Evolutionary conservation across 2,797 vertebrate genomes (phyloP), one percentile per base, ranked within the genome.

Genomic region (Sebastolobus altivelis): DNA sequence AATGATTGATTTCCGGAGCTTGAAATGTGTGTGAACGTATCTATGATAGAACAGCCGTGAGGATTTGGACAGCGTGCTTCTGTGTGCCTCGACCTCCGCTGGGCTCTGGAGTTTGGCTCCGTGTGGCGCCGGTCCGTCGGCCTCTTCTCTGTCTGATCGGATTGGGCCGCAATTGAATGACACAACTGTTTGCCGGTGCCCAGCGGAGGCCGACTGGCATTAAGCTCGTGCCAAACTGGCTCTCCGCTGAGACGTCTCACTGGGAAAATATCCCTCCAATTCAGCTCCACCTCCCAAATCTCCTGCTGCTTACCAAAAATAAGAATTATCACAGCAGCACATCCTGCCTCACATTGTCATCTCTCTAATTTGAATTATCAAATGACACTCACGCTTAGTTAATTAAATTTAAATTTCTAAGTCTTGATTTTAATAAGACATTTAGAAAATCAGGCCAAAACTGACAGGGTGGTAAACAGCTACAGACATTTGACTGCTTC

Each of bases 351-450:
- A 71, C 69, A 83, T 81, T 87, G 87, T 89, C 87, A 77, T 63
- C 62, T 79, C 72, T 87, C 72, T 90, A 81, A 91, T 92, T 92
- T 88, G 83, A 89, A 89, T 92, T 61, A 87, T 80, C 66, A 76
- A 92, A 89, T 89, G 79, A 77, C 79, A 76, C 83, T 87, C 83
- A 77, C 71, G 88, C 85, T 81, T 87, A 74, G 84, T 93, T 94
- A 92, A 94, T 95, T 91, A 86, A 89, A 87, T 93, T 92, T 83
- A 84, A 79, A 92, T 88, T 80, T 89, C 65, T 67, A 66, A 72
- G 81, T 80, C 75, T 88, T 33, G 18, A 38, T 76, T 81, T 88
- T 78, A 81, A 84, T 80, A 85, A 89, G 82, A 91, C 62, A 56
- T 85, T 84, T 43, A 29, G 56, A 81, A 81, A 87, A 88, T 82